These are phyloP conservation scores for Hirudinaria manillensis DNA, from an alignment of 2,888 invertebrate species.

Conservation along the genomic window DNA sequence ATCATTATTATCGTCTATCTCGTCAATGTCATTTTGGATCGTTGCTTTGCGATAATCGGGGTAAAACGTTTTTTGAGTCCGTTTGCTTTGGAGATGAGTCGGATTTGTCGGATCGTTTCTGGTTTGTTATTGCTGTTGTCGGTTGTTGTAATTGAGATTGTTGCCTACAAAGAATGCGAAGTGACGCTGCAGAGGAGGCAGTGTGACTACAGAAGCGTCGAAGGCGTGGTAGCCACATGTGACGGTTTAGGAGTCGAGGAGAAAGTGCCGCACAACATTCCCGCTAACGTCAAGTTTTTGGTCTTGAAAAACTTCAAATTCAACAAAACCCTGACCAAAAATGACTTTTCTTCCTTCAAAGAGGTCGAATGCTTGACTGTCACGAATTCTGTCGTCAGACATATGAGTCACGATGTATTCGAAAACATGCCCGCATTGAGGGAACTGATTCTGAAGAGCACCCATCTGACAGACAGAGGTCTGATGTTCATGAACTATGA, in stretches of 20 bases:
- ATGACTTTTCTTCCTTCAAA: constrained; percentile 31
- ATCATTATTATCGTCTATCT: too few species aligned
- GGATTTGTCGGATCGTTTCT: too few species aligned
- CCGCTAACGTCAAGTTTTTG: constrained; percentile 36
- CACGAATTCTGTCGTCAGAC: constrained; percentile 30
- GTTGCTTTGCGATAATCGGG: too few species aligned
- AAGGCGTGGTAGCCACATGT: constrained; percentile 37
- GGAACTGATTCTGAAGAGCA: constrained; percentile 35
- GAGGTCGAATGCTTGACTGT: constrained; percentile 37
- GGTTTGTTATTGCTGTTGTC: too few species aligned
- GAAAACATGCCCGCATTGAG: constrained; percentile 33
- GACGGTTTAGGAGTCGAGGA: constrained; percentile 34
- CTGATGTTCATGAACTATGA: constrained; percentile 35
- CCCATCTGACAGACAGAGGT: constrained; percentile 26
- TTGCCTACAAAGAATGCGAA: constrained; percentile 28
- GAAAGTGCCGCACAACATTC: constrained; percentile 36
- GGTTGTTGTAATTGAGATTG: too few species aligned
- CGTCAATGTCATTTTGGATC: too few species aligned
- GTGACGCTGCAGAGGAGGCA: constrained; percentile 34
- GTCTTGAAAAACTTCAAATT: constrained; percentile 37
- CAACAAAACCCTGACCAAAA: constrained; percentile 24
- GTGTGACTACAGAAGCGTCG: constrained; percentile 34
- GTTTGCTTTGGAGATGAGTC: too few species aligned
- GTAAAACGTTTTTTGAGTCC: too few species aligned
- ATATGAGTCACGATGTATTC: constrained; percentile 36